Evolutionary conservation across 2,888 invertebrate genomes (phyloP).

Genomic region (Lagria hirta): DNA sequence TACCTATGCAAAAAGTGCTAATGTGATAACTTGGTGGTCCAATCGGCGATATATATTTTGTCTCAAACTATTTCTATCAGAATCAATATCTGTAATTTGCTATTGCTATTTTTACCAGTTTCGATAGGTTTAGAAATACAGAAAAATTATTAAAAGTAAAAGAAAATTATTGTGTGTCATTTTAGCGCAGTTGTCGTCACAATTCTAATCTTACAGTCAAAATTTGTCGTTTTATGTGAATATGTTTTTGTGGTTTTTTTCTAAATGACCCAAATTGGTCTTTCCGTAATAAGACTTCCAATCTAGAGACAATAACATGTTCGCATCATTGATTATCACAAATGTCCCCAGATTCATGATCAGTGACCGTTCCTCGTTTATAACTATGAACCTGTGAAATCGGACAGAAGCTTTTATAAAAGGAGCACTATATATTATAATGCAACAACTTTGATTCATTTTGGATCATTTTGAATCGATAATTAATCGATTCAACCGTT

Average conservation of each 20-base stretch:
- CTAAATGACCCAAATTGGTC: neutral
- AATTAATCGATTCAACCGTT: slow-evolving; percentile 12
- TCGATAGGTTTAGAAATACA: too few species aligned
- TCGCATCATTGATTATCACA: slow-evolving; percentile 22
- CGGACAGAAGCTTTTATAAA: slow-evolving; percentile 19
- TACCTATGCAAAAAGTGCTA: too few species aligned
- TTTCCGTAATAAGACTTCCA: slow-evolving; percentile 23
- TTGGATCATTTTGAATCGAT: neutral
- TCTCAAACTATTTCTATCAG: too few species aligned
- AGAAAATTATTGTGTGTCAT: too few species aligned
- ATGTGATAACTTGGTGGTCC: too few species aligned
- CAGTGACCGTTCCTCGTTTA: slow-evolving; percentile 16
- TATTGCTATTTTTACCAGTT: too few species aligned
- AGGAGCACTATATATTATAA: slow-evolving; percentile 3
- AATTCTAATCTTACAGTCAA: slow-evolving; percentile 10
- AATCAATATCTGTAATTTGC: too few species aligned
- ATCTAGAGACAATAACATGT: slow-evolving; percentile 24
- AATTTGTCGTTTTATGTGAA: slow-evolving; percentile 7
- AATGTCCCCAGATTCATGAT: slow-evolving; percentile 20
- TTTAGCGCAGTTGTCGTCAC: slow-evolving; percentile 12
- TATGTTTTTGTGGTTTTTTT: neutral
- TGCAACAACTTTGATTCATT: neutral
- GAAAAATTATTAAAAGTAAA: too few species aligned
- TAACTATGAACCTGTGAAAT: slow-evolving; percentile 26
- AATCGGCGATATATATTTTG: too few species aligned